phyloP scores from a whole-genome alignment of 1,140 invertebrate species.

The Drosophila simulans region DNA sequence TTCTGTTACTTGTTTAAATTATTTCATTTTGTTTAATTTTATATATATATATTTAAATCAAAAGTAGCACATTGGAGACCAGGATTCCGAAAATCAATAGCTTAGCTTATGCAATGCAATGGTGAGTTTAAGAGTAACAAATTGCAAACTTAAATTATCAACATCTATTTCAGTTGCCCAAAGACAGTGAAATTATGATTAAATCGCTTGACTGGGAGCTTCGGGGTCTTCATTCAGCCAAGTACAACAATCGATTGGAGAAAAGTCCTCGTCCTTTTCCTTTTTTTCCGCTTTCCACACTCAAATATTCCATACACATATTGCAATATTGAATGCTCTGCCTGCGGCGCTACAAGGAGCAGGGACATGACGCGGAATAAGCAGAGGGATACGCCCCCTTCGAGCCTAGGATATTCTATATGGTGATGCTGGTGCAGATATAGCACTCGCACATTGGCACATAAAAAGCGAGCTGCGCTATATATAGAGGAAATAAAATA shows the following conservation, averaged over 20 bases:
- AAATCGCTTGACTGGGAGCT: slow-evolving; percentile 7
- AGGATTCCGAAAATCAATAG: background rate
- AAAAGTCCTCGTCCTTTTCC: slow-evolving; percentile 3
- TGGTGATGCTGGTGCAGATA: slow-evolving; percentile 24
- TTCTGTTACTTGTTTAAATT: background rate
- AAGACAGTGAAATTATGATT: background rate
- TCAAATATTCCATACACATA: slow-evolving; percentile 48
- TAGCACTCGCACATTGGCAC: slow-evolving; percentile 14
- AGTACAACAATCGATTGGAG: slow-evolving; percentile 49
- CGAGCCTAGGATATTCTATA: background rate
- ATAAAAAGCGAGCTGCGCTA: background rate
- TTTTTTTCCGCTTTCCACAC: slow-evolving; percentile 7
- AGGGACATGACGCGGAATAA: slow-evolving; percentile 10
- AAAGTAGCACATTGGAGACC: background rate
- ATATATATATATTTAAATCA: background rate
- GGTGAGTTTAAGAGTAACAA: background rate
- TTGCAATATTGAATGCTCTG: slow-evolving; percentile 68
- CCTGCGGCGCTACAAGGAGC: slow-evolving; percentile 39
- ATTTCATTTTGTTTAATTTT: background rate
- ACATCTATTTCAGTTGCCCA: background rate
- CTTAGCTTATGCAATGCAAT: background rate
- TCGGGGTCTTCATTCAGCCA: slow-evolving; percentile 16
- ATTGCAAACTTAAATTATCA: background rate
- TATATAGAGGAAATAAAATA: slow-evolving; percentile 42
- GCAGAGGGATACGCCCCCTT: slow-evolving; percentile 9